Evolutionary conservation across 2,113 vertebrate genomes (phyloP).

Genomic region (Manacus vitellinus): DNA sequence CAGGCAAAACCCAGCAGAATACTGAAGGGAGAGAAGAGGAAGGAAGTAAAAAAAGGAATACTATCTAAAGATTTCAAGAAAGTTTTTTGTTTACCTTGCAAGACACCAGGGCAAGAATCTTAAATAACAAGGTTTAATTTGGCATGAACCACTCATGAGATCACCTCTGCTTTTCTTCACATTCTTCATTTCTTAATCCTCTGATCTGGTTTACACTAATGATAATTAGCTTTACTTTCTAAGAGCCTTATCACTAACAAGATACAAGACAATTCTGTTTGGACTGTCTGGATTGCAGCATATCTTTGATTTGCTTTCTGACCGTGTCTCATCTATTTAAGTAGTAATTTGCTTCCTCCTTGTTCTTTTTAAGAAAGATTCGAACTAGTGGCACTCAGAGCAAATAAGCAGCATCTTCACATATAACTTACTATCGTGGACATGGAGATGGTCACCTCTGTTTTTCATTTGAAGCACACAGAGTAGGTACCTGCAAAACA

Average conservation of each 20-base stretch:
- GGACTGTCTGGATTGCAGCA: neutral
- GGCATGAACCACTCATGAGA: neutral
- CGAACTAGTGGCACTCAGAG: neutral
- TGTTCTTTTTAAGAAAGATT: neutral
- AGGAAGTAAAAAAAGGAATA: neutral
- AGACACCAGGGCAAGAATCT: neutral
- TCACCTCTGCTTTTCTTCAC: neutral
- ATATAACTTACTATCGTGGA: neutral
- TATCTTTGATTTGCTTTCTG: neutral
- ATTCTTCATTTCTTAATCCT: neutral
- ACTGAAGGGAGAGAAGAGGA: accelerated
- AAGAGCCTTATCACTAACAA: neutral
- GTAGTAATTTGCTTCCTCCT: neutral
- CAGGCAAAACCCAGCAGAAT: neutral
- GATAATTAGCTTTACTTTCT: constrained; percentile 14
- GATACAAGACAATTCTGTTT: neutral
- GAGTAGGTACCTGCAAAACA: neutral
- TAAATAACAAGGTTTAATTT: neutral
- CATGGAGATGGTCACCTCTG: neutral
- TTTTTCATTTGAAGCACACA: neutral
- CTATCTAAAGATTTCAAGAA: neutral
- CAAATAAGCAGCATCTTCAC: neutral
- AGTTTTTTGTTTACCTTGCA: neutral
- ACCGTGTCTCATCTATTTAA: neutral
- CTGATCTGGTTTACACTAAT: neutral